Evolutionary conservation across 2,797 vertebrate genomes (phyloP), one percentile per base, ranked within the genome.

Genomic region (Emys orbicularis): DNA sequence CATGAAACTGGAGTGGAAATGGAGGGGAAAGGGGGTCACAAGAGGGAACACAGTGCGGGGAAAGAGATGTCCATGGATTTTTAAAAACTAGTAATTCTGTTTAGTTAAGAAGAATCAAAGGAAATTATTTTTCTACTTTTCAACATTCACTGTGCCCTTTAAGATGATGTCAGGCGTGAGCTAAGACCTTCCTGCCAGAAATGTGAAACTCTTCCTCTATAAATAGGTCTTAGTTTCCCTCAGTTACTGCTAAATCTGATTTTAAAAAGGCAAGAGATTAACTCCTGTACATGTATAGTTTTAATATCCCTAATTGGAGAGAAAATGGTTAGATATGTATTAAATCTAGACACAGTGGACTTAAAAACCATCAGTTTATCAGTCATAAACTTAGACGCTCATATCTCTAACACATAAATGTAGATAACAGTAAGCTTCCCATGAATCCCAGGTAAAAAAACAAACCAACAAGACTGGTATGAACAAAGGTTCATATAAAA

Each of bases 1-100:
- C 85, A 50, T 2, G 72, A 95, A 96, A 89, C 11, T 52, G 81
- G 34, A 81, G 47, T 50, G 93, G 72, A 53, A 81, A 25, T 72
- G 47, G 50, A 84, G 88, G 84, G 57, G 37, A 61, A 21, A 2
- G 16, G 83, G n/a, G 5, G 1, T 72, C 12, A n/a, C 56, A 23
- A 50, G 19, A 79, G 65, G 41, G 59, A 87, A 34, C 87, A 37
- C 11, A 23, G n/a, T 21, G 65, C 3, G 18, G 5, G 13, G 52
- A 57, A 88, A 80, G 77, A 65, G 11, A 57, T 12, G 6, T 72
- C 49, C 81, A 19, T 49, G 34, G 88, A 84, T 6, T 19, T 59
- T n/a, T 65, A 47, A 89, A 91, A 94, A 79, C 8, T 0, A 65
- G 7, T 1, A 0, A 4, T 61, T 86, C 2, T 88, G 8, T 92